phyloP scores from a whole-genome alignment of 2,888 invertebrate genomes.

The Diaprepes abbreviatus region DNA sequence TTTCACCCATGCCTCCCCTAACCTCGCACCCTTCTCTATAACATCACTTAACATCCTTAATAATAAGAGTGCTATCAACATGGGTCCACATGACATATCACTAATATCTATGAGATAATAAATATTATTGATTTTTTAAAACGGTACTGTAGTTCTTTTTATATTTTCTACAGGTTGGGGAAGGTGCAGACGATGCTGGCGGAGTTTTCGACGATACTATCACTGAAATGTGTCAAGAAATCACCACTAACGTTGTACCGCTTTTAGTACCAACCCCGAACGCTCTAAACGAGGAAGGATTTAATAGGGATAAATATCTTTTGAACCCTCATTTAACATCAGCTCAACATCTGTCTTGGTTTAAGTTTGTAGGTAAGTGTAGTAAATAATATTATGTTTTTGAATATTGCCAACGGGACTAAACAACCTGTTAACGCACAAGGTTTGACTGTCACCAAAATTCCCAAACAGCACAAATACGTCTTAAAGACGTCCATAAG shows the following conservation, averaged over 20 bases:
- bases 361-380: slow-evolving; percentile 73
- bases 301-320: slow-evolving; percentile 74
- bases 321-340: slow-evolving; percentile 73
- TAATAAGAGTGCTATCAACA: too few species aligned
- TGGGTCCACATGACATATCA: too few species aligned
- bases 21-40: too few species aligned
- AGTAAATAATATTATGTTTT: neutral
- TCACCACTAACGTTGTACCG: slow-evolving; percentile 72
- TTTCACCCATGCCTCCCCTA: too few species aligned
- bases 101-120: too few species aligned
- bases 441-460: too few species aligned
- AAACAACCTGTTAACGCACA: too few species aligned
- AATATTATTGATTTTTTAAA: too few species aligned
- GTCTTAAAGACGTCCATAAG: too few species aligned
- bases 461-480: too few species aligned
- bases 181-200: slow-evolving; percentile 79
- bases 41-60: too few species aligned
- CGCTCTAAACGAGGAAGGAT: slow-evolving; percentile 73
- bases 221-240: slow-evolving; percentile 77
- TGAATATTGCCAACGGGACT: neutral
- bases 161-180: slow-evolving; percentile 60
- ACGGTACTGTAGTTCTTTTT: too few species aligned
- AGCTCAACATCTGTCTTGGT: slow-evolving; percentile 71
- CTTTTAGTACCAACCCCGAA: slow-evolving; percentile 75
- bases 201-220: slow-evolving; percentile 80